Base-by-base conservation (phyloP, 53 echinoderm and acorn worm genomes). In the Henricia sp. region DNA sequence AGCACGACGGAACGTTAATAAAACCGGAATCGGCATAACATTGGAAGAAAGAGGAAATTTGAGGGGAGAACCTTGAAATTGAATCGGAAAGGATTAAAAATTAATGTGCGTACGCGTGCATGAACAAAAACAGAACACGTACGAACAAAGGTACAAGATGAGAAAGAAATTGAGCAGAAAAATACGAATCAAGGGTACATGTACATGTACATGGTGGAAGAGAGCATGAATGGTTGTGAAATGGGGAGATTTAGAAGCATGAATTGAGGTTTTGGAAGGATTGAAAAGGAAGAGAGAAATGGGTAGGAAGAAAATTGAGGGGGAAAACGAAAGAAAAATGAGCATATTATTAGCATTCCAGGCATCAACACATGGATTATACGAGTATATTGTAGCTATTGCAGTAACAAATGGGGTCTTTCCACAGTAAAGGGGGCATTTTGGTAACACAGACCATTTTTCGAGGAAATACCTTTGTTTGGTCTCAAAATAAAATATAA, bases 281-380 rank as follows among this genome's bases (percentile, higher is more conserved):
- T 57, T 26, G 16, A 28, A 8, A 16, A 32, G 4, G 59, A 44
- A 41, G 48, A 38, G 14, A 59, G 40, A 33, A 30, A 16, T 6
- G 59, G 6, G 42, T 17, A 23, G 41, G 26, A 21, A 63, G 27
- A 64, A 62, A 25, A 44, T 25, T 28, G 52, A 80, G 50, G n/a
- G 41, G 30, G 73, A 77, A 17, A 77, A 27, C 21, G 59, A 46
- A 62, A 64, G 29, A 60, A 38, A 46, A 37, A 68, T 37, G 39
- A 26, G 10, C 9, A 68, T 39, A 26, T 39, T 80, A 64, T 80
- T 80, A 80, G 80, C 80, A 80, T 43, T 80, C 80, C 43, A 80
- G 48, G 80, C 62, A 64, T 62, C 6, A 46, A 70, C 70, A 67
- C 39, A 67, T 67, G 67, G 39, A 30, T 37, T 39, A 67, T 21